phyloP scores from a whole-genome alignment of 1,140 invertebrate species.

The Pemphigus obesinymphae region DNA sequence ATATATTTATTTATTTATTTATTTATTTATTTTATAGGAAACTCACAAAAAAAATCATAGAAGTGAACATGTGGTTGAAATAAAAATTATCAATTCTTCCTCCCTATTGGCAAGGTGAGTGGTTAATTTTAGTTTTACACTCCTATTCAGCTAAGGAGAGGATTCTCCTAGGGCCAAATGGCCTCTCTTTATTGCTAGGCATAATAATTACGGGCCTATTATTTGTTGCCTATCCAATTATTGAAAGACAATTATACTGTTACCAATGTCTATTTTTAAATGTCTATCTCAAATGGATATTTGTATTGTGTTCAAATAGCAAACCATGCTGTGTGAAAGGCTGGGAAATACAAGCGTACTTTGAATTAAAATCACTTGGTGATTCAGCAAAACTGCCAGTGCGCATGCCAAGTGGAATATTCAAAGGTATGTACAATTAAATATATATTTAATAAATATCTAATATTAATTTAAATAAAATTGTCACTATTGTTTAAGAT shows the following conservation, averaged over 20 bases:
- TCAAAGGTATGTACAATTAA: slow-evolving; percentile 10
- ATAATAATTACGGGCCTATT: slow-evolving; percentile 23
- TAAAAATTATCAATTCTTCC: slow-evolving; percentile 5
- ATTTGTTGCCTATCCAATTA: slow-evolving; percentile 38
- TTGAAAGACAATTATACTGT: slow-evolving; percentile 38
- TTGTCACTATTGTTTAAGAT: slow-evolving; percentile 15
- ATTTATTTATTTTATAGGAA: slow-evolving; percentile 29
- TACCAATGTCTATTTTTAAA: too few species aligned
- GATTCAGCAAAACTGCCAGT: slow-evolving; percentile 37
- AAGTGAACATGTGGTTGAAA: slow-evolving; percentile 34
- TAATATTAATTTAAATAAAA: neutral
- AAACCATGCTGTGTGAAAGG: slow-evolving; percentile 38
- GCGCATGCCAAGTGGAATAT: slow-evolving; percentile 21
- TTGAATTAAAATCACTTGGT: slow-evolving; percentile 31
- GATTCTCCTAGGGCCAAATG: slow-evolving; percentile 22
- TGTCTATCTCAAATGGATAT: too few species aligned
- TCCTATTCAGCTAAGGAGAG: slow-evolving; percentile 30
- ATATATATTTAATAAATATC: neutral
- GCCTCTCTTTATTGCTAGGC: slow-evolving; percentile 36
- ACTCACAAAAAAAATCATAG: slow-evolving; percentile 37
- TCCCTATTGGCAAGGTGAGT: slow-evolving; percentile 21
- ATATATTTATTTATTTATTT: too few species aligned
- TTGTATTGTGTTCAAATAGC: slow-evolving; percentile 39
- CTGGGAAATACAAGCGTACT: slow-evolving; percentile 33
- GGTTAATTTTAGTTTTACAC: neutral